Evolutionary conservation across 2,888 invertebrate genomes (phyloP), one percentile per base, ranked within the genome.

Genomic region (Limnephilus auricula): DNA sequence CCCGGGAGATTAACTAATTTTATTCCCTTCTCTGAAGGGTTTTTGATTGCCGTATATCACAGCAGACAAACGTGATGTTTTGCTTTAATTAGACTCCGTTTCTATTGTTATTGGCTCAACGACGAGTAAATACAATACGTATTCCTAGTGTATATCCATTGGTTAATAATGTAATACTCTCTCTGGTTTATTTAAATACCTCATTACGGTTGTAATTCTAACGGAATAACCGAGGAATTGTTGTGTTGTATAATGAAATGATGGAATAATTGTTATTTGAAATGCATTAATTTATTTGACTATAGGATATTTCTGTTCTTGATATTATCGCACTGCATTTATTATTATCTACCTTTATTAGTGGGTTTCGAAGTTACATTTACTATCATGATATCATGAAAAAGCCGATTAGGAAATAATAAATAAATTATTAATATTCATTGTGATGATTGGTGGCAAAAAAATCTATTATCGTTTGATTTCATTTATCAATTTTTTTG

Each of bases 11-110:
- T 88, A 88, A 78, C 34, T 88, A 65, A 88, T 88, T 88, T 78
- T 32, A 78, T 88, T 32, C 87, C 78, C 78, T 34, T 88, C 65
- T 88, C 87, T 78, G 87, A 90, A 90, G 84, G 84, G 85, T 78
- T 90, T 90, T 90, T 90, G 90, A 90, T 90, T 90, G 78, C 90
- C 85, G n/a, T 37, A 34, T 84, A 65, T 32, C 50, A 45, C 78
- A 78, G 37, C 85, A 85, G 78, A 84, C 78, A 40, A 85, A 85
- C 90, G 90, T 90, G 86, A 90, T 90, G 86, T 90, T 90, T 90
- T 78, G 65, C 25, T 90, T 90, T 90, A 90, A 90, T 90, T 90
- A 86, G 79, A 80, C 87, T 90, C 79, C 32, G 86, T 87, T 88
- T 88, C 31, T 37, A 79, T 88, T 88, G 87, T 78, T 85, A 85